phyloP scores from a whole-genome alignment of 2,113 vertebrate species.

The Chlorodrepanis virens region DNA sequence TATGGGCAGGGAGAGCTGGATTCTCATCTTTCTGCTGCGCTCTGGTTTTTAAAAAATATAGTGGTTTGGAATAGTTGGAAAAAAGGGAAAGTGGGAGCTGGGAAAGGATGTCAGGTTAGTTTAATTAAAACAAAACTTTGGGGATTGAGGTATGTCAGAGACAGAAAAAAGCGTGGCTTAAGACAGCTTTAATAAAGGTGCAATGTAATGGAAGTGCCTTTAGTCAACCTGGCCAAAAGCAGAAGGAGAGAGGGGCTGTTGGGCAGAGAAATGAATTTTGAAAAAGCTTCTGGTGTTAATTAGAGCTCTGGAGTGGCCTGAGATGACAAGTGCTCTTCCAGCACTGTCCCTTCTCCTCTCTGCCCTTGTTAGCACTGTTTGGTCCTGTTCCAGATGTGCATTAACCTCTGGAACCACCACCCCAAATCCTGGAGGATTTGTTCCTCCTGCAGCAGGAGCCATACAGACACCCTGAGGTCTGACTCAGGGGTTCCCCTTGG shows the following conservation, averaged over 20 bases:
- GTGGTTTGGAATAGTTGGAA: neutral
- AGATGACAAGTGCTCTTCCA: neutral
- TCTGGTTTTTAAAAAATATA: neutral
- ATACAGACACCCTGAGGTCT: too few species aligned
- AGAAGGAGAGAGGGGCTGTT: neutral
- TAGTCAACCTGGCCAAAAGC: neutral
- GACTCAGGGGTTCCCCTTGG: accelerated
- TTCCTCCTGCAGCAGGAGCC: neutral
- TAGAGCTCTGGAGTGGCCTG: neutral
- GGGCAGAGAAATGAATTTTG: neutral
- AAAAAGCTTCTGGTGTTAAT: accelerated
- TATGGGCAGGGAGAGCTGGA: neutral
- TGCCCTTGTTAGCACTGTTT: neutral
- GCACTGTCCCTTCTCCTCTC: neutral
- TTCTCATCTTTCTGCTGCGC: neutral
- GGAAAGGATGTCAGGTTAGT: neutral
- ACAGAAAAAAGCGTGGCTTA: neutral
- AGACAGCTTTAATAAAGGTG: neutral
- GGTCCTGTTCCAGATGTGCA: neutral
- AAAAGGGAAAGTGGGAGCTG: neutral
- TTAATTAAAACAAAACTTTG: neutral
- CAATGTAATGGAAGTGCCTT: neutral
- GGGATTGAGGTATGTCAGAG: neutral
- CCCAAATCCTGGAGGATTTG: neutral
- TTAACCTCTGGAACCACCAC: neutral